A percentile compares a stretch with the other conserved stretches of the same genome.
Conservation (phyloP, 2,888 invertebrate genomes). For the Euspilapteryx auroguttella region DNA sequence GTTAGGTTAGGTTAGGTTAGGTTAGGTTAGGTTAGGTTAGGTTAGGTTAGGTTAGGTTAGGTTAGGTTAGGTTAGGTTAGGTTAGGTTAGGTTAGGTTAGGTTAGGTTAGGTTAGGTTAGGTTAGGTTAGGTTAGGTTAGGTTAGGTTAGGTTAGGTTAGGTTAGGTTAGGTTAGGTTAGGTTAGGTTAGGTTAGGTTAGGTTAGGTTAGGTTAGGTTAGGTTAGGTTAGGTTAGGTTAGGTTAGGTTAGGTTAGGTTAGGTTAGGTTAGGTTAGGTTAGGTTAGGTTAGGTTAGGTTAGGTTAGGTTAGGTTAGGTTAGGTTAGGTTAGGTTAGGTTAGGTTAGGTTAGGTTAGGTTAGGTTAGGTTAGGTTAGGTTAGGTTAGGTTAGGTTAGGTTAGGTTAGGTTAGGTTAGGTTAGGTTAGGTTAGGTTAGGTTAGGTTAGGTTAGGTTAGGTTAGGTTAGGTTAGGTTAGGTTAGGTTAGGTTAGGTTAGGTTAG, state of each 20-base stretch:
- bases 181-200: constrained; percentile 4
- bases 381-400: constrained; percentile 4
- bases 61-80: constrained; percentile 4
- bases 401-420: constrained; percentile 4
- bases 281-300: constrained; percentile 4
- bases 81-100: constrained; percentile 4
- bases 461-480: constrained; percentile 4
- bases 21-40: too few relatives aligned
- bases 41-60: constrained; percentile 4
- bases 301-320: constrained; percentile 4
- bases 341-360: constrained; percentile 4
- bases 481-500: constrained; percentile 3
- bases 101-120: constrained; percentile 4
- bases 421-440: constrained; percentile 4
- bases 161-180: constrained; percentile 4
- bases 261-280: constrained; percentile 4
- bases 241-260: constrained; percentile 4
- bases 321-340: constrained; percentile 4
- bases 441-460: constrained; percentile 4
- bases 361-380: constrained; percentile 4
- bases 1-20: too few relatives aligned
- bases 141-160: constrained; percentile 4
- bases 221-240: constrained; percentile 4
- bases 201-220: constrained; percentile 4
- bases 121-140: constrained; percentile 4